Evolutionary conservation across 2,888 invertebrate genomes (phyloP).

Genomic region (Gandaritis pyraliata): DNA sequence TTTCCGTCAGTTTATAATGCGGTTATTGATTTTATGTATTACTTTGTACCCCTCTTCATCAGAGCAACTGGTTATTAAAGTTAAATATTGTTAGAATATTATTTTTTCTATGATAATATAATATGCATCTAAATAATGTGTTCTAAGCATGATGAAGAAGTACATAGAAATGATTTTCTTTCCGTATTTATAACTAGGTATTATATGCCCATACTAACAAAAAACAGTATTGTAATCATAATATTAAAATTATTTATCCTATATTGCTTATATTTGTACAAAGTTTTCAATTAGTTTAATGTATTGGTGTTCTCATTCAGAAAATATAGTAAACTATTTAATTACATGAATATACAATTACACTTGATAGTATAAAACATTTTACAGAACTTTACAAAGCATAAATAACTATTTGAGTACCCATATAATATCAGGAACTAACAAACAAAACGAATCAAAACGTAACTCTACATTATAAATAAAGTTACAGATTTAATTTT

Average conservation of each 20-base stretch:
- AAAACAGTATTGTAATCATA: slow-evolving; percentile 54
- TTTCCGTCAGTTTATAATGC: slow-evolving; percentile 42
- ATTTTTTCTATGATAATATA: slow-evolving; percentile 40
- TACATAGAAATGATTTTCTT: slow-evolving; percentile 54
- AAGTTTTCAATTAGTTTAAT: slow-evolving; percentile 72
- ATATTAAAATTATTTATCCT: slow-evolving; percentile 71
- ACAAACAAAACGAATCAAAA: slow-evolving; percentile 62
- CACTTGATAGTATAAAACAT: slow-evolving; percentile 57
- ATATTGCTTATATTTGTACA: slow-evolving; percentile 84
- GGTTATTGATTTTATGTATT: slow-evolving; percentile 44
- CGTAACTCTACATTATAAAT: slow-evolving; percentile 56
- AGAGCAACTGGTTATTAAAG: slow-evolving; percentile 74
- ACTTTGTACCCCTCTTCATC: slow-evolving; percentile 80
- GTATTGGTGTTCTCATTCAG: slow-evolving; percentile 81
- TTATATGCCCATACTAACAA: slow-evolving; percentile 75
- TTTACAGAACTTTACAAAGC: slow-evolving; percentile 66
- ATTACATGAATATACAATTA: slow-evolving; percentile 65
- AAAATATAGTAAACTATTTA: slow-evolving; percentile 76
- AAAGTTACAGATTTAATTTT: slow-evolving; percentile 48
- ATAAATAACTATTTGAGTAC: slow-evolving; percentile 61
- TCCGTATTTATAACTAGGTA: slow-evolving; percentile 70
- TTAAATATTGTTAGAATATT: slow-evolving; percentile 43
- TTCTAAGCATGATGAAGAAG: slow-evolving; percentile 57
- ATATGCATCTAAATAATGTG: slow-evolving; percentile 48
- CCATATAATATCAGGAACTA: slow-evolving; percentile 70